Base-by-base conservation (phyloP, 2,888 invertebrate genomes). In the Apocheima hispidaria region DNA sequence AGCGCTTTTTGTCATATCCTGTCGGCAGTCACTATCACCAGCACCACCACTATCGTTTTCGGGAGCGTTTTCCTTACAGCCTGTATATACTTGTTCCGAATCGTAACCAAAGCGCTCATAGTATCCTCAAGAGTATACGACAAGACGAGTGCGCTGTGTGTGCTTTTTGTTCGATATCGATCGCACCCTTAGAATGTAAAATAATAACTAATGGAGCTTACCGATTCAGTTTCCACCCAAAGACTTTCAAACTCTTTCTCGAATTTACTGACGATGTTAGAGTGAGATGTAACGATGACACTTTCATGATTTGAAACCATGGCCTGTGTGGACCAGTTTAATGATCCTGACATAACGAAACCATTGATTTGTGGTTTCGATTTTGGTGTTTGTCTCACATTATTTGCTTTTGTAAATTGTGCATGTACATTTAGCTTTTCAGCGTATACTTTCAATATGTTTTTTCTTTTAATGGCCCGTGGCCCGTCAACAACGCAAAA, bases 291-390 rank as follows among this genome's bases (percentile, higher is more conserved):
- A 40, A 96, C 93, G 16, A 96, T 81, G 6, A 96, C 88, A 78
- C 95, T 95, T 80, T 97, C 96, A 74, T 93, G 94, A 81, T 96
- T 96, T 12, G 95, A 95, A 62, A 94, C 93, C 80, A 96, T 94
- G 1, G 95, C 96, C 71, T 95, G 94, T 63, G 94, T 92, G 1
- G 96, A 96, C 96, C 96, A 96, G 82, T 97, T 97, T 63, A 96
- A 93, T 44, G 96, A 96, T 36, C 97, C 96, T 63, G 94, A 94
- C 76, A 96, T 93, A 12, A 96, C 83, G 49, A 95, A 90, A 57
- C 91, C 88, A 73, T 80, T 88, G 1, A 74, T 63, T 52, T 69
- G 71, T 52, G 68, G 72, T 63, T 84, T 90, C 4, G 63, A 65
- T 74, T 85, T 89, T n/a, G 58, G 35, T 48, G 70, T 63, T 65